Evolutionary conservation across 2,797 vertebrate genomes (phyloP).

Genomic region (Channa striata): DNA sequence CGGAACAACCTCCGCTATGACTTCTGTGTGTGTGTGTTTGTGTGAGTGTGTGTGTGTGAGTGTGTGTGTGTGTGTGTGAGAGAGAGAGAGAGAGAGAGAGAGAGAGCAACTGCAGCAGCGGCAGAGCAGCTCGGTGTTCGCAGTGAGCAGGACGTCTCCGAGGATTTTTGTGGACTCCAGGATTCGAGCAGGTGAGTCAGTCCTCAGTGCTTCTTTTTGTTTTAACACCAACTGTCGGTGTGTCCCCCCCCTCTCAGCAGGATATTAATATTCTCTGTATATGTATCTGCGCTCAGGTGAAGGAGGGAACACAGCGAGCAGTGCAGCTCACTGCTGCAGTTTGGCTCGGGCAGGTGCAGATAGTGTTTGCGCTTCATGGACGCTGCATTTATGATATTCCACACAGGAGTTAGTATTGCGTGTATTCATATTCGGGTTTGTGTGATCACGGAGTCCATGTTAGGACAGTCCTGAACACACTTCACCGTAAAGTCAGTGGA

Average conservation of each 20-base stretch:
- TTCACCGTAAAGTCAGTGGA: too few species aligned
- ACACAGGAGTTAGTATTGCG: too few species aligned
- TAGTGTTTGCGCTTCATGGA: constrained; percentile 25
- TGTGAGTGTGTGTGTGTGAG: neutral
- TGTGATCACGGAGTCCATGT: neutral
- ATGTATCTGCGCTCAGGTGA: constrained; percentile 11
- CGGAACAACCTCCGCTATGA: neutral
- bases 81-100: neutral
- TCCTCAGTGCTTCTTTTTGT: too few species aligned
- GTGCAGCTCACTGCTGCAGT: constrained; percentile 57
- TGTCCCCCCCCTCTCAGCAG: too few species aligned
- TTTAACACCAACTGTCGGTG: neutral
- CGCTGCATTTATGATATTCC: neutral
- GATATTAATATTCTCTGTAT: neutral
- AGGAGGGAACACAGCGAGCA: constrained; percentile 41
- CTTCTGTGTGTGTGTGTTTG: neutral
- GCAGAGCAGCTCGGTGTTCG: constrained; percentile 43
- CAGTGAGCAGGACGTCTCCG: constrained; percentile 31
- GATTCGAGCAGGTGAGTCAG: constrained; percentile 58
- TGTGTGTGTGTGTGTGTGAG: constrained; percentile 14
- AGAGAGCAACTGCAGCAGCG: constrained; percentile 61
- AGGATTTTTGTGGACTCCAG: constrained; percentile 33
- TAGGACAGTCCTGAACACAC: neutral
- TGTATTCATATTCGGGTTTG: neutral
- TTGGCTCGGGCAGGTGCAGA: constrained; percentile 67